Evolutionary conservation across 2,888 invertebrate species (phyloP).

Genomic region (Erpobdella octoculata): DNA sequence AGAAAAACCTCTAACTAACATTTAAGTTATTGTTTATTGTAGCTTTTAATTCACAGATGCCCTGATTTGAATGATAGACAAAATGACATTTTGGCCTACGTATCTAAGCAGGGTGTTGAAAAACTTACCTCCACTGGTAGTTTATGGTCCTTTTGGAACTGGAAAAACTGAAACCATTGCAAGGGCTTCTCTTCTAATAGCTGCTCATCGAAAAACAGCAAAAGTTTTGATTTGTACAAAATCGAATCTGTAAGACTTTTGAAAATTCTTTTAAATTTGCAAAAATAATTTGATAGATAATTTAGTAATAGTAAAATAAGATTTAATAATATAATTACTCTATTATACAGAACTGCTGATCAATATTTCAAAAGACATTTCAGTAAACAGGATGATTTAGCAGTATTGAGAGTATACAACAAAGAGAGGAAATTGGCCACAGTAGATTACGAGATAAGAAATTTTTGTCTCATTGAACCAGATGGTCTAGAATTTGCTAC

Average conservation of each 20-base stretch:
- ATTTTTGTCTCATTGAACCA: conserved; percentile 41
- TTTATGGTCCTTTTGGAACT: conserved; percentile 50
- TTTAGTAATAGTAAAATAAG: conserved; percentile 38
- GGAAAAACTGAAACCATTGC: conserved; percentile 50
- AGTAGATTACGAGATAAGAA: conserved; percentile 40
- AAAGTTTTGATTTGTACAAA: conserved; percentile 44
- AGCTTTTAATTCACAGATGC: not conserved
- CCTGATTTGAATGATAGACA: conserved; percentile 45
- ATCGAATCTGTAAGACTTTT: conserved; percentile 26
- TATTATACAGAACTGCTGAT: conserved; percentile 51
- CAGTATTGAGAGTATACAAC: conserved; percentile 23
- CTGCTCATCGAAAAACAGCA: conserved; percentile 39
- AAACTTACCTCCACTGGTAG: conserved; percentile 43
- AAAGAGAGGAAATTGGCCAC: conserved; percentile 41
- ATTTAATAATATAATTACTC: not conserved
- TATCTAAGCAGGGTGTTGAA: conserved; percentile 43
- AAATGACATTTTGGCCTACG: conserved; percentile 45
- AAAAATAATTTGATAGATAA: too few relatives aligned
- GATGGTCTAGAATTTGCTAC: conserved; percentile 38
- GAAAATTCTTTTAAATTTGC: too few relatives aligned
- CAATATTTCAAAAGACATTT: conserved; percentile 47
- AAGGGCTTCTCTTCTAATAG: conserved; percentile 45
- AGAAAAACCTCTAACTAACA: too few relatives aligned
- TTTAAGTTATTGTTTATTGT: too few relatives aligned
- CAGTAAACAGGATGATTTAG: too few relatives aligned